A percentile compares a stretch with the other conserved stretches of the same genome.
These are phyloP conservation scores for Philantomba maxwellii DNA, from an alignment of 2,113 vertebrate genomes.

Conservation along the genomic window DNA sequence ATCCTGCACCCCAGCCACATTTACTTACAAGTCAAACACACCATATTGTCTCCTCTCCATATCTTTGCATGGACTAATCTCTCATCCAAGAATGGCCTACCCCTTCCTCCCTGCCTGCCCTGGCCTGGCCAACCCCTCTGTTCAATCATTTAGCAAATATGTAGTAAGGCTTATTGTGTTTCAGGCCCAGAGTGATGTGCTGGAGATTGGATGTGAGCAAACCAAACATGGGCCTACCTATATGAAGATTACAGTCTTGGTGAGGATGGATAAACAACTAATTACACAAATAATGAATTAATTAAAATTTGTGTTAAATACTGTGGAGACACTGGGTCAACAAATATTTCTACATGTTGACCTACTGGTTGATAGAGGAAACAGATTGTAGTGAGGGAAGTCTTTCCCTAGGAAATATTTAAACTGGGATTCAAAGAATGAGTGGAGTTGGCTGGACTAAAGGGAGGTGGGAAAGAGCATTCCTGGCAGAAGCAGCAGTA, in stretches of 20 bases:
- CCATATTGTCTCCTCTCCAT: neutral
- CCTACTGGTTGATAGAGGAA: neutral
- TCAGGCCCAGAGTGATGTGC: neutral
- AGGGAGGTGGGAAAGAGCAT: neutral
- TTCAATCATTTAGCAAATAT: neutral
- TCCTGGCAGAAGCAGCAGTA: neutral
- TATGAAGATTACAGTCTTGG: neutral
- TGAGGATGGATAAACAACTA: neutral
- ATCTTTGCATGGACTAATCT: neutral
- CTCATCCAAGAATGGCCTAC: neutral
- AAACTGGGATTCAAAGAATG: neutral
- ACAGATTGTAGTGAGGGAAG: neutral
- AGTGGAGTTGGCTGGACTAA: neutral
- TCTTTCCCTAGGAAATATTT: neutral
- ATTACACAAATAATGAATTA: neutral
- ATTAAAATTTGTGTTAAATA: slow-evolving; percentile 4
- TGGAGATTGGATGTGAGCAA: neutral
- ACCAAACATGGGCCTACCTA: neutral
- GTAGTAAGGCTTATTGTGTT: neutral
- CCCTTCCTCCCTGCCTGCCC: neutral
- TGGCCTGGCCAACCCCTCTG: neutral
- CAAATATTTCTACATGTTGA: neutral
- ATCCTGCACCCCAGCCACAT: neutral
- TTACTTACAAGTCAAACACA: neutral
- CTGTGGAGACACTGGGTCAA: neutral